phyloP scores from a whole-genome alignment of 2,888 invertebrate species.

The Tineola bisselliella region DNA sequence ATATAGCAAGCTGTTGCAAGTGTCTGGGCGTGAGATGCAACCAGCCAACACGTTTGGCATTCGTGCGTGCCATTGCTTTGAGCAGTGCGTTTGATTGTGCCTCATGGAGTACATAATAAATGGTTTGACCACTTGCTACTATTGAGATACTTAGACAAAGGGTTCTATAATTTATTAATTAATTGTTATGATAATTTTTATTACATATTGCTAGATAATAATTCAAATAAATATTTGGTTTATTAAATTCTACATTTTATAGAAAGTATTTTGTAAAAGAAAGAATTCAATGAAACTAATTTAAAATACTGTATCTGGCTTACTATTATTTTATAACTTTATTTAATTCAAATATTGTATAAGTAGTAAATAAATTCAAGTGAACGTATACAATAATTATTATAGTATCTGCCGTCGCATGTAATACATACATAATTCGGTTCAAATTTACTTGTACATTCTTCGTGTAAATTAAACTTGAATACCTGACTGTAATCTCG shows the following conservation, averaged over 20 bases:
- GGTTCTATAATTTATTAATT: too few species aligned
- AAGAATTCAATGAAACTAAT: too few species aligned
- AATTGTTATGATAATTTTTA: too few species aligned
- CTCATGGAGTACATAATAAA: background rate
- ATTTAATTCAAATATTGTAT: too few species aligned
- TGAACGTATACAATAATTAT: background rate
- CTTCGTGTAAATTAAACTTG: conserved; percentile 9
- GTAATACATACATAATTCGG: conserved; percentile 7
- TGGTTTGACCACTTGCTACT: background rate
- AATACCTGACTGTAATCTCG: conserved; percentile 8
- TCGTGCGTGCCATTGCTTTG: background rate
- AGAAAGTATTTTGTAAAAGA: too few species aligned
- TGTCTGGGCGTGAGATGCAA: conserved; percentile 6
- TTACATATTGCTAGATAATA: too few species aligned
- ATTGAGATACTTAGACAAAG: too few species aligned
- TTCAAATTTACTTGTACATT: background rate
- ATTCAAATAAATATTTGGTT: too few species aligned
- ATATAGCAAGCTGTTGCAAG: conserved; percentile 15
- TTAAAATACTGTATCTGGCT: too few species aligned
- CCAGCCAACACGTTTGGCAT: conserved; percentile 1
- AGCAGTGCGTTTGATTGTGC: background rate
- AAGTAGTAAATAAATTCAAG: too few species aligned
- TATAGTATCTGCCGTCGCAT: background rate
- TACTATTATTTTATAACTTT: too few species aligned
- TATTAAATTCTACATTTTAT: too few species aligned